These are phyloP conservation scores for Apis laboriosa DNA, from an alignment of 1,140 invertebrate species.

Conservation along the genomic window DNA sequence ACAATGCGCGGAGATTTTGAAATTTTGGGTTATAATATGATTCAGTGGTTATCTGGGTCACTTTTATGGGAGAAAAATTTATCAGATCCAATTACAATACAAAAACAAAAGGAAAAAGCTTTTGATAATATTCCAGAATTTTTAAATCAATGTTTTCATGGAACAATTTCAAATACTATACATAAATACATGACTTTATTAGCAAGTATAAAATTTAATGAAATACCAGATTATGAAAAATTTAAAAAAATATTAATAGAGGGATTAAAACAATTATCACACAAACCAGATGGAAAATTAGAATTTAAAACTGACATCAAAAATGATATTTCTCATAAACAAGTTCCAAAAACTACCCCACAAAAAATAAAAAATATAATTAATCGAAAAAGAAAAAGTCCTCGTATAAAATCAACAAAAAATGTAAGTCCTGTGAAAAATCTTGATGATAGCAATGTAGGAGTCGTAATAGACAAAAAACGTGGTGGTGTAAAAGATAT, in stretches of 20 bases:
- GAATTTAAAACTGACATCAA: slow-evolving; percentile 60
- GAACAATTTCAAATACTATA: slow-evolving; percentile 78
- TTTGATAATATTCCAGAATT: slow-evolving; percentile 84
- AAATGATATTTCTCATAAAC: not conserved
- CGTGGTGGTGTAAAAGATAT: slow-evolving; percentile 71
- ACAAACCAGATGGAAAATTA: slow-evolving; percentile 72
- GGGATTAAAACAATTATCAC: slow-evolving; percentile 71
- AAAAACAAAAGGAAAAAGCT: slow-evolving; percentile 87
- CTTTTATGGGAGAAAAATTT: slow-evolving; percentile 92
- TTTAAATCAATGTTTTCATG: slow-evolving; percentile 84
- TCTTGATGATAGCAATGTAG: slow-evolving; percentile 72
- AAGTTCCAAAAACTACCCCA: slow-evolving; percentile 33
- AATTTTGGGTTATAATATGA: slow-evolving; percentile 94
- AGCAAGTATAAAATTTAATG: slow-evolving; percentile 70
- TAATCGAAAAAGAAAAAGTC: slow-evolving; percentile 53
- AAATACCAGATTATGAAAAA: slow-evolving; percentile 75
- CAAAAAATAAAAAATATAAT: slow-evolving; percentile 51
- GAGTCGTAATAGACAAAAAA: slow-evolving; percentile 72
- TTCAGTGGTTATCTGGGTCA: slow-evolving; percentile 92
- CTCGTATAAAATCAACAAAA: slow-evolving; percentile 46
- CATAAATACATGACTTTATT: slow-evolving; percentile 70
- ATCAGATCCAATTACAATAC: slow-evolving; percentile 84
- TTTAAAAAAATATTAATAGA: slow-evolving; percentile 72
- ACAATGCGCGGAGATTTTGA: slow-evolving; percentile 95
- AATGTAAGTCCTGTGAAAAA: slow-evolving; percentile 32